A percentile compares a stretch with the other conserved stretches of the same genome.
Evolutionary conservation across 2,113 vertebrate genomes (phyloP).

Genomic region (Anas platyrhynchos): DNA sequence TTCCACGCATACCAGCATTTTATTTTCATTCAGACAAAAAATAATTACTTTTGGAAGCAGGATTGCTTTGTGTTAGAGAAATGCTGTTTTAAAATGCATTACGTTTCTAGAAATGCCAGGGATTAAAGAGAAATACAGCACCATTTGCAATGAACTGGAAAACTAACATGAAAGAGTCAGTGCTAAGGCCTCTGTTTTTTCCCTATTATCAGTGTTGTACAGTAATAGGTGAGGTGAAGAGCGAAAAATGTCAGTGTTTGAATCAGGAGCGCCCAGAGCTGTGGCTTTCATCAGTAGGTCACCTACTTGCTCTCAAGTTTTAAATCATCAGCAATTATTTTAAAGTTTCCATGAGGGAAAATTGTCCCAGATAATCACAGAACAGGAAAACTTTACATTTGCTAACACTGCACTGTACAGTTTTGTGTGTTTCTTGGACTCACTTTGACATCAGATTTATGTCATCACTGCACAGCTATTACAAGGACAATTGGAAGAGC

Average conservation of each 20-base stretch:
- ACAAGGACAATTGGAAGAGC: background rate
- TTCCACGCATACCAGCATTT: background rate
- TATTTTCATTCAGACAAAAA: background rate
- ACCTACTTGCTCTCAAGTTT: background rate
- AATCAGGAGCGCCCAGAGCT: conserved; percentile 3
- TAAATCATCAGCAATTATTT: conserved; percentile 48
- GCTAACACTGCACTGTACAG: background rate
- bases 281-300: conserved; percentile 20
- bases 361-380: background rate
- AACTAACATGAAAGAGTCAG: conserved; percentile 6
- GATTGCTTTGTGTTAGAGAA: background rate
- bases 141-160: conserved; percentile 20
- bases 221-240: conserved; percentile 41
- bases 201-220: conserved; percentile 32
- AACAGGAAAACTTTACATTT: background rate
- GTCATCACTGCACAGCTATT: background rate
- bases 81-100: background rate
- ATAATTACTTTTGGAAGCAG: background rate
- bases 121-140: conserved; percentile 2
- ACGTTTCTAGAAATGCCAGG: background rate
- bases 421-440: background rate
- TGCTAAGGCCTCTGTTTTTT: conserved; percentile 18
- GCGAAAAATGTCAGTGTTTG: conserved; percentile 5
- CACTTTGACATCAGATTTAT: background rate
- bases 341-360: background rate